Evolutionary conservation across 2,888 invertebrate genomes (phyloP).

Genomic region (Gastrophysa polygoni): DNA sequence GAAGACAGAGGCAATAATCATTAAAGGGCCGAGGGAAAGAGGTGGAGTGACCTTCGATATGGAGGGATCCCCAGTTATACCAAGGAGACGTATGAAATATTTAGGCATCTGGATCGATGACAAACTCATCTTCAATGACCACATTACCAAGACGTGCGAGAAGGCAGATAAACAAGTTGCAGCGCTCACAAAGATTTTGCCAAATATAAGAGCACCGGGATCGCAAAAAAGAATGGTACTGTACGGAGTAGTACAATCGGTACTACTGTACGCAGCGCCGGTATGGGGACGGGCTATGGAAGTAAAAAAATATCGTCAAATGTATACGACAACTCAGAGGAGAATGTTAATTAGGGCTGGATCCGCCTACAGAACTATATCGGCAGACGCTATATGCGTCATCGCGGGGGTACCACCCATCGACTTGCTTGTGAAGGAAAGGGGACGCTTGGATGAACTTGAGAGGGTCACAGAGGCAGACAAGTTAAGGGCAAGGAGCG

Average conservation of each 20-base stretch:
- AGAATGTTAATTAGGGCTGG: slow-evolving; percentile 13
- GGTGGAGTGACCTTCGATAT: background rate
- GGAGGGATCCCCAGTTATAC: background rate
- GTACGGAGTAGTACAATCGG: slow-evolving; percentile 10
- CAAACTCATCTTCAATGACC: background rate
- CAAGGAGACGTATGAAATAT: slow-evolving; percentile 4
- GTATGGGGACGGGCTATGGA: slow-evolving; percentile 19
- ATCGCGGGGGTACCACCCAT: too few relatives aligned
- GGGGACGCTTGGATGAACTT: background rate
- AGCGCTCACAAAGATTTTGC: slow-evolving; percentile 12
- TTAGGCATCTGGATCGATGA: slow-evolving; percentile 9
- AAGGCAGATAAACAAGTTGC: background rate
- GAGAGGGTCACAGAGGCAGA: background rate
- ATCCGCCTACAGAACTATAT: slow-evolving; percentile 24
- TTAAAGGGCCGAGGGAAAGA: slow-evolving; percentile 12
- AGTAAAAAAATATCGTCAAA: slow-evolving; percentile 11
- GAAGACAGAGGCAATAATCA: slow-evolving; percentile 22
- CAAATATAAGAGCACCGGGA: slow-evolving; percentile 10
- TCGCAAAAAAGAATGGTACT: background rate
- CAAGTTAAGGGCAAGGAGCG: background rate
- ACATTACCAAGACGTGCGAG: background rate
- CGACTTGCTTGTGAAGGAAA: too few relatives aligned
- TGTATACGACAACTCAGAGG: slow-evolving; percentile 19
- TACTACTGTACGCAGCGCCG: slow-evolving; percentile 20
- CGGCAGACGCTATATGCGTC: too few relatives aligned